Evolutionary conservation across 2,113 vertebrate species (phyloP), one percentile per base, ranked within the genome.

Genomic region (Mola mola): DNA sequence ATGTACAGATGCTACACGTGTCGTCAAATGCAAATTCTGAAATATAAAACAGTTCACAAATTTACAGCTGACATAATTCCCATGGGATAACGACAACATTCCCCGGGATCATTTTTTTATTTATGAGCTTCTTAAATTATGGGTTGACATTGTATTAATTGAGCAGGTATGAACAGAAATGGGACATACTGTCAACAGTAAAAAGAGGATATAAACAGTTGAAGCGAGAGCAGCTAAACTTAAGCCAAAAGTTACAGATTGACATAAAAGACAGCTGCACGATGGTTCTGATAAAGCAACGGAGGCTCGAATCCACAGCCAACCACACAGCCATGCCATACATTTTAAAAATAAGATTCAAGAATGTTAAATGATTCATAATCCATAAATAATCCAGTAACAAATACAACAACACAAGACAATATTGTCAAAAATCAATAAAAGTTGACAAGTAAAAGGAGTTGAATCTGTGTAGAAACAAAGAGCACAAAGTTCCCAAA

Each of bases 321-420:
- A 46, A 50, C 24, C 25, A 46, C 19, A 70, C 20, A 61, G 31
- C 29, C 12, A 25, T 56, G 50, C 24, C 3, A 6, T 31, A 33
- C 25, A 33, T 56, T 63, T 24, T 17, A 61, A 63, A 55, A 43
- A 62, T 19, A 33, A n/a, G 24, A 72, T 64, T 26, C 40, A 64
- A 77, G 22, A 77, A 46, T 34, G 40, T 49, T 50, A 26, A 6
- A 65, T 78, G 26, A 55, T 63, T 73, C 15, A 50, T 34, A 59
- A 31, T 3, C 15, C 34, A 76, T 66, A 66, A 64, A 73, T 81
- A 73, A 72, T 57, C 16, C 26, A 48, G 5, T 25, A 52, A 63
- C 37, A 64, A 53, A 66, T 60, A 69, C 34, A n/a, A n/a, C n/a
- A n/a, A n/a, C n/a, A n/a, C n/a, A n/a, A 38, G 44, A 44, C n/a